Percentiles rank a stretch among this genome's conserved stretches.
Evolutionary conservation across 2,888 invertebrate genomes (phyloP).

Genomic region (Latrodectus hesperus): DNA sequence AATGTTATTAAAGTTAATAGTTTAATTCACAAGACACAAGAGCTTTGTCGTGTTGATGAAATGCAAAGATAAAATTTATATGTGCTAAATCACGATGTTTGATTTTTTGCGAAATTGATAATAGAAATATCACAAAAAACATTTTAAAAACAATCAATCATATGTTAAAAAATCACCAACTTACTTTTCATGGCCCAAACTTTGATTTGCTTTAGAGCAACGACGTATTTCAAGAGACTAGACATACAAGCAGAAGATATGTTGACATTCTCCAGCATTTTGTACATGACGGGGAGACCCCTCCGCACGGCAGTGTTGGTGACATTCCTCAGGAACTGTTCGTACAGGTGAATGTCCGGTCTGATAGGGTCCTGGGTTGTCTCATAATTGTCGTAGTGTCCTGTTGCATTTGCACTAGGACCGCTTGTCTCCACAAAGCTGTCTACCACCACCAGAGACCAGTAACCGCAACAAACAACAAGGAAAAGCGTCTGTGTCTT

Average conservation of each 20-base stretch:
- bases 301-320: constrained; percentile 39
- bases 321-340: constrained; percentile 49
- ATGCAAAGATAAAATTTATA: no score
- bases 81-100: no score
- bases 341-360: constrained; percentile 37
- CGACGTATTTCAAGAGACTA: constrained; percentile 49
- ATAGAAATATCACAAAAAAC: no score
- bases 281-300: constrained; percentile 31
- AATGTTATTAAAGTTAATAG: no score
- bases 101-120: no score
- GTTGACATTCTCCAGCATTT: constrained; percentile 39
- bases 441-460: background rate
- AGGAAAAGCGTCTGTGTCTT: background rate
- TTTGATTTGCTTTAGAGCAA: constrained; percentile 51
- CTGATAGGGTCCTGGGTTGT: constrained; percentile 12
- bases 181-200: constrained; percentile 67
- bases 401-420: background rate
- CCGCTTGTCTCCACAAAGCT: background rate
- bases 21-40: no score
- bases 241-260: constrained; percentile 51
- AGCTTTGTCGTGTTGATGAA: no score
- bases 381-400: background rate
- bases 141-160: no score
- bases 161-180: background rate
- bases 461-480: background rate